Conservation (phyloP, 2,888 invertebrate species). For the Caenorhabditis panamensis region DNA sequence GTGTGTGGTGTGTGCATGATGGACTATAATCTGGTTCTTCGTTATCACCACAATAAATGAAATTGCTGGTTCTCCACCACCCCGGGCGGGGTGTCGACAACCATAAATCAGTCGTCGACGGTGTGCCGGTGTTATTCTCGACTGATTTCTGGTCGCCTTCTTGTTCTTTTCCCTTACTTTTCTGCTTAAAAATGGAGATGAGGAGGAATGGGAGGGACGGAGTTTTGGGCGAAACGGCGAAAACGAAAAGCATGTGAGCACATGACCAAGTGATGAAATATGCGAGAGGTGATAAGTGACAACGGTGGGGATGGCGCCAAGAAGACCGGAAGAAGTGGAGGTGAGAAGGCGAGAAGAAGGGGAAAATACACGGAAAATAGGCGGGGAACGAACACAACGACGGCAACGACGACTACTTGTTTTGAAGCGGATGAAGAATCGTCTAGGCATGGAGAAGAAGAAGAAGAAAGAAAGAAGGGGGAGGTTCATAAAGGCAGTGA, state of each 20-base stretch:
- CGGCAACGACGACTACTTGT: constrained; percentile 43
- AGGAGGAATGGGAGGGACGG: neutral
- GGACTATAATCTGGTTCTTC: constrained; percentile 18
- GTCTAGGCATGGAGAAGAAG: constrained; percentile 2
- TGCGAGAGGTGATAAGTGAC: constrained; percentile 30
- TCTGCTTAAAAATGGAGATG: constrained; percentile 24
- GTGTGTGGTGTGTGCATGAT: neutral
- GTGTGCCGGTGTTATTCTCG: constrained; percentile 17
- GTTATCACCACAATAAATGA: constrained; percentile 14
- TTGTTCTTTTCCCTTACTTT: neutral
- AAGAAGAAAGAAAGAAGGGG: constrained; percentile 1
- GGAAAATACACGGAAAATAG: neutral
- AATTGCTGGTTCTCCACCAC: constrained; percentile 6
- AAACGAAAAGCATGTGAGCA: constrained; percentile 3
- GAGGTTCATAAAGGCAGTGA: constrained; percentile 23
- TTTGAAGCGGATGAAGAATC: constrained; percentile 49
- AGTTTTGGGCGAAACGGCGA: neutral
- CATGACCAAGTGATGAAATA: constrained; percentile 36
- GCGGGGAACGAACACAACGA: constrained; percentile 13
- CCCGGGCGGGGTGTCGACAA: constrained; percentile 12
- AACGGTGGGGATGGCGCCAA: constrained; percentile 30
- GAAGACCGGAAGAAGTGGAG: constrained; percentile 37
- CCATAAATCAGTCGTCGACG: constrained; percentile 28
- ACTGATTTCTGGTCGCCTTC: constrained; percentile 22
- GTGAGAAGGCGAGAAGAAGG: neutral